Evolutionary conservation across 2,888 invertebrate species (phyloP), one percentile per base, ranked within the genome.

Genomic region (Prosopocoilus inquinatus): DNA sequence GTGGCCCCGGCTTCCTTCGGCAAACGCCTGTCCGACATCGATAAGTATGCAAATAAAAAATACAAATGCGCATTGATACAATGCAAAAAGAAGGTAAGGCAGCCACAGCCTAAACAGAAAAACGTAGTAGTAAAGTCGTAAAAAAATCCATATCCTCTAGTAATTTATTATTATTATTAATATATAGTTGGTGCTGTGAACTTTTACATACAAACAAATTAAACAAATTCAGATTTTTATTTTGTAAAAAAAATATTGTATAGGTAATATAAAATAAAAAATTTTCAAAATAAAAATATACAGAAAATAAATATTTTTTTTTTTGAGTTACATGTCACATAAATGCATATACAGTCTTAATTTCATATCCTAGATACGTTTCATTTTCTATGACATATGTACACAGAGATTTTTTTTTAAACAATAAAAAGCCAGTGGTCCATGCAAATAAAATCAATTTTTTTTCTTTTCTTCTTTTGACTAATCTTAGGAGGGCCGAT

Each of bases 291-390:
- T 45, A 50, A 59, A 59, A 56, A 56, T 58, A 52, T 59, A 60
- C 53, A 58, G 45, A 54, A 57, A 61, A 57, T 59, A 59, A 54
- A 61, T 52, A 61, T 50, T 59, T 59, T 16, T 16, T n/a, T 16
- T 28, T 28, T 47, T 53, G 52, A 57, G 53, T 53, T 57, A 57
- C 67, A 70, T 15, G 33, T 51, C 39, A 41, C 67, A 70, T 67
- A 68, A 62, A 68, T 68, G 70, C 72, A 70, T 66, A 67, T 71
- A 74, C 73, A 74, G 73, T 73, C 74, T 74, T 70, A 71, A 71
- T 70, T 72, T 71, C 57, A 51, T 68, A 68, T 68, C 64, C 65
- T 67, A 67, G 67, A 67, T 66, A 70, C 64, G 66, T 67, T 58
- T 34, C 34, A 35, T 35, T 28, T 43, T 47, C 50, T 50, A 54